These are phyloP conservation scores for Dromiciops gliroides DNA, from an alignment of 2,113 vertebrate genomes.

Conservation along the genomic window DNA sequence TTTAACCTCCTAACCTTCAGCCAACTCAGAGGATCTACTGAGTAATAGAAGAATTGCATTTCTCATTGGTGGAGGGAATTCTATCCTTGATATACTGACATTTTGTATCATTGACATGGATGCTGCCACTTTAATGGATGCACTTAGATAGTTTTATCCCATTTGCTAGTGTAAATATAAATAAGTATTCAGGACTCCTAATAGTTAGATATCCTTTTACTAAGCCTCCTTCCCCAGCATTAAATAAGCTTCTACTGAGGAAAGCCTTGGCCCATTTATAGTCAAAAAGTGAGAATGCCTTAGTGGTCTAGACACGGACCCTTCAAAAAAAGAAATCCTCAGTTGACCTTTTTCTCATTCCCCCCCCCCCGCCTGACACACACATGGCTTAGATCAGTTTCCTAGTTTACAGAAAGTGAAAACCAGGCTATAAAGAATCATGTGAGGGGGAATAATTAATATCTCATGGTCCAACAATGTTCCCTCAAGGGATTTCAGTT, in stretches of 20 bases:
- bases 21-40: not conserved
- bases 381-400: conserved; percentile 35
- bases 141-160: not conserved
- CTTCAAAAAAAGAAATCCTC: conserved; percentile 38
- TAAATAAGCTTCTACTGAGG: not conserved
- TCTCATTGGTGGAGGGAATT: not conserved
- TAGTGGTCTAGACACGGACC: not conserved
- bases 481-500: not conserved
- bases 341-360: conserved; percentile 31
- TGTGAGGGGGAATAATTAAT: not conserved
- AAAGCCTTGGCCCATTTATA: not conserved
- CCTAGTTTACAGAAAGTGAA: conserved; percentile 22
- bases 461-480: not conserved
- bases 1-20: not conserved
- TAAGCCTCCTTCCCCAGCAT: not conserved
- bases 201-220: not conserved
- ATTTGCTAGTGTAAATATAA: not conserved
- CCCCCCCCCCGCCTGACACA: not conserved
- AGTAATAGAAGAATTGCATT: not conserved
- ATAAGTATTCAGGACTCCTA: not conserved
- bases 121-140: not conserved
- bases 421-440: not conserved
- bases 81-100: not conserved
- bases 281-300: not conserved
- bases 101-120: not conserved